Evolutionary conservation across 2,113 vertebrate species (phyloP).

Genomic region (Dipodomys ordii): DNA sequence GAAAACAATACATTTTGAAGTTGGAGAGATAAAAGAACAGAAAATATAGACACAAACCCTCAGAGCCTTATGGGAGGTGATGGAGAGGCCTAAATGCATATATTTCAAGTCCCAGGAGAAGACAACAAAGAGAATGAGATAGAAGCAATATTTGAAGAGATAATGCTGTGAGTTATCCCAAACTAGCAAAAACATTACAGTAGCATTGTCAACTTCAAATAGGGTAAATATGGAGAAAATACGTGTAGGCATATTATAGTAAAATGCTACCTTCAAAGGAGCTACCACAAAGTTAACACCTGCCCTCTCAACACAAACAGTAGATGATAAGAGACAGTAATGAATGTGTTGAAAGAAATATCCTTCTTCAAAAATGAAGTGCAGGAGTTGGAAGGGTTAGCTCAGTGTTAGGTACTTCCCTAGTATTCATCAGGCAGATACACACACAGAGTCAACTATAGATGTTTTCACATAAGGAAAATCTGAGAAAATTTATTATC

Average conservation of each 20-base stretch:
- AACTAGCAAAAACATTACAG: neutral
- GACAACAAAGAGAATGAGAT: neutral
- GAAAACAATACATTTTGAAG: neutral
- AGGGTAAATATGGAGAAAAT: conserved; percentile 24
- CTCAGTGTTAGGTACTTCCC: too few relatives aligned
- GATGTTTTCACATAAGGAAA: too few relatives aligned
- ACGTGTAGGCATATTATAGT: neutral
- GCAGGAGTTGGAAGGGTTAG: too few relatives aligned
- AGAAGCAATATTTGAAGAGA: conserved; percentile 23
- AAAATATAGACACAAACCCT: neutral
- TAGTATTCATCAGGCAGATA: too few relatives aligned
- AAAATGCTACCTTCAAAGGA: neutral
- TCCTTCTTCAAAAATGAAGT: neutral
- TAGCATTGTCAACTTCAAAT: neutral
- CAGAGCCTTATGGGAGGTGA: neutral
- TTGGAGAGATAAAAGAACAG: neutral
- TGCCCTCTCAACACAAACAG: neutral
- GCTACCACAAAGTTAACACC: neutral
- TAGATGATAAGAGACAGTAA: neutral
- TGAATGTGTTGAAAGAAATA: neutral
- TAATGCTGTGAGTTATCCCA: neutral
- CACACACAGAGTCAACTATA: too few relatives aligned
- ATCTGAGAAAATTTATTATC: too few relatives aligned
- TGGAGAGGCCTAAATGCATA: neutral
- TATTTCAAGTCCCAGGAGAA: conserved; percentile 6